Evolutionary conservation across 2,888 invertebrate species (phyloP).

Genomic region (Tetragonisca angustula): DNA sequence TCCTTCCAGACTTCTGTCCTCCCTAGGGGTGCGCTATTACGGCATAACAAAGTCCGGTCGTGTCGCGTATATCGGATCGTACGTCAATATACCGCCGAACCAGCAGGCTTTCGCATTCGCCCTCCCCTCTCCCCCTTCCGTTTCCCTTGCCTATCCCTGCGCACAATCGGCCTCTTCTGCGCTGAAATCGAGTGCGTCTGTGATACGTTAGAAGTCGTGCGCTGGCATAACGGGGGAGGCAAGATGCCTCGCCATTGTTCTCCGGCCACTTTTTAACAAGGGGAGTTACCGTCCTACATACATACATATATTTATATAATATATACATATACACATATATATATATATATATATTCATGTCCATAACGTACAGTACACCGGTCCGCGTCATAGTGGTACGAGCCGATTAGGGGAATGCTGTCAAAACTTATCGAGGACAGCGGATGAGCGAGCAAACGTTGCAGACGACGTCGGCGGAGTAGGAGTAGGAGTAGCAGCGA

Average conservation of each 20-base stretch:
- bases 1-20: constrained; percentile 75
- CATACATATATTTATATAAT: neutral
- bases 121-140: constrained; percentile 14
- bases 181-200: constrained; percentile 62
- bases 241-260: constrained; percentile 64
- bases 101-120: constrained; percentile 55
- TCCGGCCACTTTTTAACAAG: constrained; percentile 63
- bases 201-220: constrained; percentile 60
- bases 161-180: constrained; percentile 63
- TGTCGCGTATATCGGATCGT: constrained; percentile 79
- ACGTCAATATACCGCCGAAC: constrained; percentile 78
- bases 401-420: constrained; percentile 61
- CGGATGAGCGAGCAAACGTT: constrained; percentile 28
- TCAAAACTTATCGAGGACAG: constrained; percentile 65
- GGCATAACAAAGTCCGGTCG: constrained; percentile 80
- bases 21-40: constrained; percentile 77
- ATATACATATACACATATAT: no score
- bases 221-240: constrained; percentile 27
- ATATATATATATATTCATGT: neutral
- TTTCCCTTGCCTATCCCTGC: constrained; percentile 37
- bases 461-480: constrained; percentile 3
- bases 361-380: neutral
- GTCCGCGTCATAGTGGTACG: neutral
- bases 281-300: constrained; percentile 6
- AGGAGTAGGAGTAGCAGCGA: constrained; percentile 45